Evolutionary conservation across 2,797 vertebrate genomes (phyloP), one percentile per base, ranked within the genome.

Genomic region (Triplophysa bombifrons): DNA sequence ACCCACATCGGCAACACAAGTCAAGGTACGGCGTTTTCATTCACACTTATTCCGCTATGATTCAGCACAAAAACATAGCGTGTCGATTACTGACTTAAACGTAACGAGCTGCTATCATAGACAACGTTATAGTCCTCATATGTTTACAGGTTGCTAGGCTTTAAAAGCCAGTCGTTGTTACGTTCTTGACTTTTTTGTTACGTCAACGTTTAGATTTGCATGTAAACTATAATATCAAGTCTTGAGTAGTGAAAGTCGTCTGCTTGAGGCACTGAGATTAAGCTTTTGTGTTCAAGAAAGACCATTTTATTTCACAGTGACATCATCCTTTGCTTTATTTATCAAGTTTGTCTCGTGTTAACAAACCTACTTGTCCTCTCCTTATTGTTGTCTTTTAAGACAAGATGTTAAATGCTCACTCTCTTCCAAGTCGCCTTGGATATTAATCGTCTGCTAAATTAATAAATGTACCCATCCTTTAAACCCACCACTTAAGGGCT

Each of bases 21-120:
- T 30, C 34, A 70, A 89, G 88, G 89, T 91, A 89, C 85, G 27
- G 17, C 2, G 30, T 19, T 51, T n/a, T 50, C 0, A 51, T 16
- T 50, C 25, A 61, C 20, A 68, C 10, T 22, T 61, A 13, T 50
- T 64, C 12, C 17, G 20, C 44, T 9, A 55, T n/a, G 19, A 14
- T 63, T 11, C 13, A 51, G 19, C 14, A 9, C 12, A 19, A 56
- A n/a, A 27, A 22, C 0, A 64, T 5, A 38, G 13, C 10, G 27
- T 13, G 25, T 67, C 63, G 17, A 76, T 30, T 19, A 50, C 14
- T 22, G 65, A 9, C 19, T 34, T 56, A 38, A 34, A 68, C 20
- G 9, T 22, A 27, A 60, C 17, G n/a, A 14, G 22, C 27, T 63
- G 16, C 10, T 13, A 20, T 13, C 41, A 30, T 61, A n/a, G 16